Evolutionary conservation across 2,113 vertebrate species (phyloP).

Genomic region (Pelecanus crispus): DNA sequence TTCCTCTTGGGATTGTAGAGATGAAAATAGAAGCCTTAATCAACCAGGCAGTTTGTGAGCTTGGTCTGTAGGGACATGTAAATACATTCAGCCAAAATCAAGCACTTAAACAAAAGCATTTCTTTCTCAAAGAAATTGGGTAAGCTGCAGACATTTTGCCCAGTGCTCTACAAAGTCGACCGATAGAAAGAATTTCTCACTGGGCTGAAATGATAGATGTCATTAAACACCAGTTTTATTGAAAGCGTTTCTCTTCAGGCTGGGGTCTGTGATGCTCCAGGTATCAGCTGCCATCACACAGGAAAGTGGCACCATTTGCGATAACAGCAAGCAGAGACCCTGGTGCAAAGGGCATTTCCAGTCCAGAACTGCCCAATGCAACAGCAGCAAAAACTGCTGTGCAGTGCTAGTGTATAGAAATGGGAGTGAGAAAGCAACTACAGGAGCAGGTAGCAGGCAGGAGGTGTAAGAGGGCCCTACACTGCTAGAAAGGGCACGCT

Average conservation of each 20-base stretch:
- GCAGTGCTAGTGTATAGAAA: background rate
- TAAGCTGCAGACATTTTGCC: background rate
- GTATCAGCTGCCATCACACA: background rate
- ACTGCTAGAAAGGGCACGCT: background rate
- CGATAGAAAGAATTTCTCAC: background rate
- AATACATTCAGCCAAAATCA: background rate
- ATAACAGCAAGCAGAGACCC: background rate
- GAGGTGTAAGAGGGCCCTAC: background rate
- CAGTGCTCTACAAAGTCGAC: background rate
- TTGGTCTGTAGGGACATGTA: background rate
- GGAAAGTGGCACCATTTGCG: background rate
- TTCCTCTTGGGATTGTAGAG: background rate
- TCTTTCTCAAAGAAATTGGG: background rate
- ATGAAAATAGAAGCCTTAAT: slow-evolving; percentile 2
- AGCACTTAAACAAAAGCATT: background rate
- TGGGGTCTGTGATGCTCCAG: background rate
- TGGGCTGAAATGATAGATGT: background rate
- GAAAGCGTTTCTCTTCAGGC: background rate
- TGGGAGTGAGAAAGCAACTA: background rate
- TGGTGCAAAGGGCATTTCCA: background rate
- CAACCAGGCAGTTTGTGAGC: background rate
- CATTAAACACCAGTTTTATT: background rate
- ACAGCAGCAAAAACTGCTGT: background rate
- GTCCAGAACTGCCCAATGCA: background rate
- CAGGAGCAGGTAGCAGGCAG: background rate